Evolutionary conservation across 2,888 invertebrate species (phyloP).

Genomic region (Digitonthophagus gazella): DNA sequence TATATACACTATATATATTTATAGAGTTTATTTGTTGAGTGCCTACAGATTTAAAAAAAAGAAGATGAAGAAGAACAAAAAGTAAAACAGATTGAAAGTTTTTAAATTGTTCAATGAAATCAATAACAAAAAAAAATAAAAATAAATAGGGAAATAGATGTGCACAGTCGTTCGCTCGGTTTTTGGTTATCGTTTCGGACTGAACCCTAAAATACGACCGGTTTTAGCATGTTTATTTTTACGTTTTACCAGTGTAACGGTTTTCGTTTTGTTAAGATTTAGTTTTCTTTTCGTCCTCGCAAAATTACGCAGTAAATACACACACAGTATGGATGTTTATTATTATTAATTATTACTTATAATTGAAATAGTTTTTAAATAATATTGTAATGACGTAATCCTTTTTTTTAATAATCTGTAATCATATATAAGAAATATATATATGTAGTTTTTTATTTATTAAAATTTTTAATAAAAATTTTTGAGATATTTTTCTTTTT

Average conservation of each 20-base stretch:
- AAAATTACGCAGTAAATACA: neutral
- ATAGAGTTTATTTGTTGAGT: slow-evolving; percentile 50
- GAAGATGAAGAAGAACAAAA: slow-evolving; percentile 12
- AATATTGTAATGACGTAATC: slow-evolving; percentile 20
- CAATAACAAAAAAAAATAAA: neutral
- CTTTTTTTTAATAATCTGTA: slow-evolving; percentile 29
- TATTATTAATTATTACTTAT: no score
- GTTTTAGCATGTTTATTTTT: neutral
- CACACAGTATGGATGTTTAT: neutral
- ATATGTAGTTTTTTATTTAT: slow-evolving; percentile 38
- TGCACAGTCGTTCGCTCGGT: neutral
- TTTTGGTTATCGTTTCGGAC: neutral
- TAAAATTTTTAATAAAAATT: slow-evolving; percentile 36
- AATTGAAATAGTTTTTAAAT: neutral
- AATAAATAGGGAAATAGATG: no score
- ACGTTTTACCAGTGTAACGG: neutral
- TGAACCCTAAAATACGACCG: no score
- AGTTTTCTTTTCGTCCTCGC: neutral
- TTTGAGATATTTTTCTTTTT: no score
- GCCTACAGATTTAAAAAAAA: slow-evolving; percentile 36
- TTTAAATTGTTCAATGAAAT: neutral
- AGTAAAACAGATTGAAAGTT: slow-evolving; percentile 10
- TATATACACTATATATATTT: slow-evolving; percentile 36
- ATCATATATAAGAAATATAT: slow-evolving; percentile 27
- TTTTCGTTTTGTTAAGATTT: neutral